Evolutionary conservation across 2,113 vertebrate genomes (phyloP), one percentile per base, ranked within the genome.

Genomic region (Nipponia nippon): DNA sequence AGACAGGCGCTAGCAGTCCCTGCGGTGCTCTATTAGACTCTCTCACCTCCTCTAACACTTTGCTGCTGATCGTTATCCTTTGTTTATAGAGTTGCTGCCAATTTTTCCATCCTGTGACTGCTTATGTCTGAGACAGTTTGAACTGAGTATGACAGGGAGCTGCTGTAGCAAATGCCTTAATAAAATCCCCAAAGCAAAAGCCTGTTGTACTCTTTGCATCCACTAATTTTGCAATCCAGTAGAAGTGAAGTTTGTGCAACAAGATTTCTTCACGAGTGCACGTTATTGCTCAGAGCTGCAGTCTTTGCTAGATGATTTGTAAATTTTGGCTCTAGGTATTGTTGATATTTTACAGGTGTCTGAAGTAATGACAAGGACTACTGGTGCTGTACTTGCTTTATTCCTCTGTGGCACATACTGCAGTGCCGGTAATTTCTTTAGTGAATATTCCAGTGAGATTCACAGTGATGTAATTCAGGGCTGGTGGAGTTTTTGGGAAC

Each of bases 71-170:
- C 7, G 0, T 73, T 81, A 66, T 42, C 63, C 59, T 87, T 78
- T 77, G 36, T 96, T 92, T 92, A 46, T 8, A 70, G 38, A 89
- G 16, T 50, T 75, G 26, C 50, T 87, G 83, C 73, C 59, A 87
- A 3, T 53, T 95, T 84, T 84, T 86, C 83, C 72, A 23, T 83
- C 76, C 65, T 66, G 50, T 66, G 55, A 14, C 53, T 92, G n/a
- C 46, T 78, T 78, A 23, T 73, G 59, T 92, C 50, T 73, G 72
- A 49, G 71, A 53, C 67, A 46, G 11, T 36, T 61, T 69, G 72
- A 73, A 10, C 49, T 0, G 3, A 79, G 61, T 58, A 12, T 3
- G 13, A 9, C 14, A 46, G 42, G 52, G 19, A 90, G 21, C 52
- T 72, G 58, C 62, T 65, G 53, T 52, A 83, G 58, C 49, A 56